Base-by-base conservation (phyloP, 2,113 vertebrate genomes). In the Ceyx melanurus region DNA sequence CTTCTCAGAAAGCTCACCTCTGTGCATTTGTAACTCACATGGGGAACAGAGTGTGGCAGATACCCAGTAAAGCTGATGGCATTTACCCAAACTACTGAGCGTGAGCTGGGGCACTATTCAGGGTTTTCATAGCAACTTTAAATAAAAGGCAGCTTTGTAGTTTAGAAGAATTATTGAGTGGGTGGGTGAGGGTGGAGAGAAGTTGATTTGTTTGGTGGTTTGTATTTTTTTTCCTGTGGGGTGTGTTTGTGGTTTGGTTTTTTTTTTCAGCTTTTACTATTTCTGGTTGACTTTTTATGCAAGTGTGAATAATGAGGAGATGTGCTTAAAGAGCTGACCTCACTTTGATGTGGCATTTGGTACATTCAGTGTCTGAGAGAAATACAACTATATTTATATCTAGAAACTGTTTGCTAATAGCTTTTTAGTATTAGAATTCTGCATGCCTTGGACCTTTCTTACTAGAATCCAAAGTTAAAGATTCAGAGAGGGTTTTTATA, bases 31-130 rank as follows among this genome's bases (percentile, higher is more conserved):
- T 77, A 88, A 72, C 35, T 71, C 4, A 0, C 6, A 14, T 35
- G n/a, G 28, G 43, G 82, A 92, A 79, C 40, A 87, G 78, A 42
- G 42, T 71, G 53, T 78, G 62, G 78, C 90, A 97, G 88, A 65
- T 66, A 51, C 9, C 56, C 88, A 88, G 77, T 79, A 68, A 83
- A 86, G 37, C 33, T 88, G 57, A 40, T 82, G 95, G 84, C 95
- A 88, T 87, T 82, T 79, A 82, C 93, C 89, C 96, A 77, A 96
- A 96, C 94, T 90, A 73, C 80, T 79, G 91, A 97, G 89, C 67
- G 88, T 71, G 14, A 50, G 71, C 76, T 95, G 23, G 58, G 94
- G 86, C 86, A 95, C 64, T 58, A n/a, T 78, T 97, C 97, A 98
- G 95, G 95, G 98, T 98, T 94, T 94, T 79, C 91, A 28, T 45